Evolutionary conservation across 2,797 vertebrate genomes (phyloP), one percentile per base, ranked within the genome.

Genomic region (Peromyscus nudipes): DNA sequence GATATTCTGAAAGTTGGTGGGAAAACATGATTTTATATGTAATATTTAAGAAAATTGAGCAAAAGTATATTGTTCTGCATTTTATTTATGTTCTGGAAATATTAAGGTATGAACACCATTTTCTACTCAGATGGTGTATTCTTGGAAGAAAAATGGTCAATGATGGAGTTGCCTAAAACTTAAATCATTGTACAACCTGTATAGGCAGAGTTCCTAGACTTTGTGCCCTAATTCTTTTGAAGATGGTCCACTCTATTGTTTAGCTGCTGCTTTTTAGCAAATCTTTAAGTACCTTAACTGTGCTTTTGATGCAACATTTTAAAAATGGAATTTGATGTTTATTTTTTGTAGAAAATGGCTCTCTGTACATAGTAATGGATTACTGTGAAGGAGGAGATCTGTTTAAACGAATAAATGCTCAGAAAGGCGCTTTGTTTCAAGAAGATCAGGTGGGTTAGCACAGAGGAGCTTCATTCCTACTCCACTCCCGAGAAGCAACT

Each of bases 361-460:
- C 99, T 98, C 99, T 99, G 64, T 99, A 99, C 97, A 99, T 99
- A 96, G 99, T 99, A 91, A 99, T 99, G 99, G 99, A 99, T 98
- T 99, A 99, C 97, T 99, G 99, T 98, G 99, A 99, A 98, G 99
- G 99, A 95, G 99, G 99, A 88, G 99, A 99, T 96, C 98, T 99
- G 13, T 99, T 99, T 98, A 99, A 99, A 98, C 99, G 99, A 98
- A 99, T 99, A 98, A 99, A 99, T 98, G 99, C 99, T 93, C 99
- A 99, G 98, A 99, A 99, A 99, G 99, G 99, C 96, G 83, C 98
- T 75, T 98, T 99, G 43, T 99, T 99, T 97, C 98, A 99, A 43
- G 99, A 99, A 98, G 99, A 99, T 96, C 99, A 99, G 99, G 99
- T 99, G 98, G 98, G 85, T 94, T 91, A 89, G 31, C 62, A 65